A percentile compares a stretch with the other conserved stretches of the same genome.
These are phyloP conservation scores for Aphis gossypii DNA, from an alignment of 1,140 invertebrate species.

Conservation along the genomic window DNA sequence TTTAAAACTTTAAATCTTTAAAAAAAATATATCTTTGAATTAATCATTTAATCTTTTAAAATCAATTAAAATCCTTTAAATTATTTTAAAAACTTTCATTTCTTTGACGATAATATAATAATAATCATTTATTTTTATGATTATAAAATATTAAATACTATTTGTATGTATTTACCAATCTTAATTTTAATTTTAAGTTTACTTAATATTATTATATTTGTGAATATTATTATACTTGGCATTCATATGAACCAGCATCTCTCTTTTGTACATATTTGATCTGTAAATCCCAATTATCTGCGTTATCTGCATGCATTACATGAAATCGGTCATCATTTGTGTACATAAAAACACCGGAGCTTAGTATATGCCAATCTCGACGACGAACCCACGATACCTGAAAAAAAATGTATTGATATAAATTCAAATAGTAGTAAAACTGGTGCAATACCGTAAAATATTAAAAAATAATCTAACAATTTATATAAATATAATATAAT, in stretches of 20 bases:
- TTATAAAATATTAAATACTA: neutral
- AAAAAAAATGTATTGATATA: constrained; percentile 59
- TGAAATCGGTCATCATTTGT: constrained; percentile 91
- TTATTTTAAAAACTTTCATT: neutral
- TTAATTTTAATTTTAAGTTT: neutral
- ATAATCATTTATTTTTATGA: neutral
- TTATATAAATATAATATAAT: neutral
- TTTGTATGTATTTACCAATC: neutral
- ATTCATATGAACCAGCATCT: constrained; percentile 94
- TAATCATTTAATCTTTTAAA: too few species aligned
- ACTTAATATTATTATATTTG: neutral
- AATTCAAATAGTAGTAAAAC: neutral
- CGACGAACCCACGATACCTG: constrained; percentile 90
- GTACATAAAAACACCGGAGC: constrained; percentile 86
- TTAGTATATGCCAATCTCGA: constrained; percentile 90
- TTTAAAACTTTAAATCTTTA: too few species aligned
- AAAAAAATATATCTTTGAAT: too few species aligned
- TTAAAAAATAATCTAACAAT: neutral
- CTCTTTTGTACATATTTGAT: constrained; percentile 91
- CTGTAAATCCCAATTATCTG: constrained; percentile 90
- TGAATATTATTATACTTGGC: constrained; percentile 76
- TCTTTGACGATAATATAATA: neutral
- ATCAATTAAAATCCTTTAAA: too few species aligned
- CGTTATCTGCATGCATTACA: constrained; percentile 76
- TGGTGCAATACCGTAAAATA: too few species aligned